phyloP scores from a whole-genome alignment of 2,797 vertebrate genomes.

The Threskiornis aethiopicus region DNA sequence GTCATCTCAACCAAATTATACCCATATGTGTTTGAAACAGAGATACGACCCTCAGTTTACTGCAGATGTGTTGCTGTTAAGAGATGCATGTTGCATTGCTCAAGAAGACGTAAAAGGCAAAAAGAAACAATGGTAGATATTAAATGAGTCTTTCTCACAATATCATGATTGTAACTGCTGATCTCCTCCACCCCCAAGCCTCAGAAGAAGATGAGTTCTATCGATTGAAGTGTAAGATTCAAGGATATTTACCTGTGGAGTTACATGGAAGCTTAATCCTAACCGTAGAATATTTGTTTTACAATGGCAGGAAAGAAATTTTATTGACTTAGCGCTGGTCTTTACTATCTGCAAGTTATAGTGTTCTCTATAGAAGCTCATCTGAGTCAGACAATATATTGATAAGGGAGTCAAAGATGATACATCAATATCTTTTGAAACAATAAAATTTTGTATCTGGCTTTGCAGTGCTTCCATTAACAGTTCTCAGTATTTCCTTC shows the following conservation, averaged over 20 bases:
- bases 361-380: background rate
- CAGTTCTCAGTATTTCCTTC: background rate
- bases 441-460: background rate
- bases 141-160: background rate
- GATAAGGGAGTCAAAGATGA: background rate
- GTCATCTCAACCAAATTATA: background rate
- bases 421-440: background rate
- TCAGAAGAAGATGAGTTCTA: background rate
- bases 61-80: background rate
- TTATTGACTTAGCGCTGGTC: background rate
- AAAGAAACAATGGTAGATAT: background rate
- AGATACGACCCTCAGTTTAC: background rate
- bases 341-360: background rate
- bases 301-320: background rate
- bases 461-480: background rate
- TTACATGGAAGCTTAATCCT: background rate
- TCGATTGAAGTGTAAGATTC: background rate
- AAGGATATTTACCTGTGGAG: background rate
- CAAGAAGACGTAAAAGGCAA: background rate
- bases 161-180: background rate
- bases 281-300: background rate
- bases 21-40: background rate
- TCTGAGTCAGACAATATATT: background rate
- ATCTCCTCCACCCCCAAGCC: background rate
- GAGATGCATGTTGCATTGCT: background rate